Evolutionary conservation across 2,113 vertebrate species (phyloP), one percentile per base, ranked within the genome.

Genomic region (Xyrauchen texanus): DNA sequence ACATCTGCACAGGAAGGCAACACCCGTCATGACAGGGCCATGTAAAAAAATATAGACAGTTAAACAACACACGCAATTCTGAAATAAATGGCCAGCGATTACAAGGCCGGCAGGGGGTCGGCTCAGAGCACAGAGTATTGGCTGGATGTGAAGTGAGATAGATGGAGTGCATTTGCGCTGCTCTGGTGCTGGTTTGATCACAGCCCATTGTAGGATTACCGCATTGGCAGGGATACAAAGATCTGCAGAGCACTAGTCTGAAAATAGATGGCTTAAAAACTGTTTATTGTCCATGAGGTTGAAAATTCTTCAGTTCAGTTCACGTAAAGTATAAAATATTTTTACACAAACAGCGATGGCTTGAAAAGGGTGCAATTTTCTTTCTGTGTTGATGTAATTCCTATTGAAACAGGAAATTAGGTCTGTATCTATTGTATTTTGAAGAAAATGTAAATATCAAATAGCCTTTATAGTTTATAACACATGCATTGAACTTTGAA

Each of bases 121-220:
- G 47, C 34, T 60, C 9, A 46, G 12, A 77, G 72, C 74, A 69
- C 62, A 2, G 1, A 45, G 52, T 0, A 46, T 72, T 42, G 74
- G 68, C 58, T 34, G 21, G 75, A 64, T 51, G 78, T 79, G 81
- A 47, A 72, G 44, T 61, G 67, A 21, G 55, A 58, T 63, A 45
- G 74, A 78, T 77, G 0, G 7, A 69, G 68, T 76, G 55, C 61
- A 5, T 47, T 8, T 64, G 69, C 76, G 72, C 13, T 47, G 9
- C n/a, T 51, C 46, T 82, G 46, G 55, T 76, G 79, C 15, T 81
- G 55, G 68, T 73, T 85, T 81, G 74, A 86, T 80, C 16, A 0
- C 67, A 73, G 80, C 51, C 61, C 44, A 52, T 74, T 86, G 78
- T 45, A 76, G 83, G 87, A 86, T 89, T 81, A 81, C 51, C 52